Base-by-base conservation (phyloP, 2,888 invertebrate species). In the Scaptomyza caliginosa region DNA sequence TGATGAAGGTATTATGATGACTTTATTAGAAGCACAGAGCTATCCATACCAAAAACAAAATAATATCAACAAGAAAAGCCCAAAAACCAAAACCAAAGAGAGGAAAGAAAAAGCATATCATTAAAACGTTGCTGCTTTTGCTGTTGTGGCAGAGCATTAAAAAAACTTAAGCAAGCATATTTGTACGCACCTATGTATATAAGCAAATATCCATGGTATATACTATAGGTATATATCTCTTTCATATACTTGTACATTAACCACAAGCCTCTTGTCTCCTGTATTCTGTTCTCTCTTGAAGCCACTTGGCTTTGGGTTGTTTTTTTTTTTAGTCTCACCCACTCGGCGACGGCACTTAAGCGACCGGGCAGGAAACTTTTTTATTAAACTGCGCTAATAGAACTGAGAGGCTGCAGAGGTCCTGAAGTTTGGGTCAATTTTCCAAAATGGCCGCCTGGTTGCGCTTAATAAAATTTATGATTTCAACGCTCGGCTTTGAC, bases 391-490 rank as follows among this genome's bases (percentile, higher is more conserved):
- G 83, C 79, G 72, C 83, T 83, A 83, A 83, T 83, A 85, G 82
- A 75, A 77, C 69, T 71, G 64, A 65, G 64, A 60, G 65, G 65
- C 50, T 32, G 49, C 50, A 28, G 36, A 49, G 55, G 60, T 62
- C 59, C 59, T 51, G 55, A 65, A 72, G 71, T 62, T 34, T 63
- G 80, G 86, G 84, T 88, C 88, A 76, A 65, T 72, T 83, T 34
- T 77, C 68, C 81, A 78, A 84, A 88, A 84, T 88, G 88, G 88
- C 74, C 87, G 86, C 86, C 75, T 69, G 89, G 89, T 74, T 86
- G 86, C 74, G 88, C 86, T 88, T 86, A 86, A 89, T 86, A 86
- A 88, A 86, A 86, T 86, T 87, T 87, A 87, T 82, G 88, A 87
- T 88, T 87, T 79, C 83, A 74, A 85, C 74, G 86, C 81, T 77